These are phyloP conservation scores for Botrylloides violaceus DNA, from an alignment of 23 tunicate genomes.

Conservation along the genomic window DNA sequence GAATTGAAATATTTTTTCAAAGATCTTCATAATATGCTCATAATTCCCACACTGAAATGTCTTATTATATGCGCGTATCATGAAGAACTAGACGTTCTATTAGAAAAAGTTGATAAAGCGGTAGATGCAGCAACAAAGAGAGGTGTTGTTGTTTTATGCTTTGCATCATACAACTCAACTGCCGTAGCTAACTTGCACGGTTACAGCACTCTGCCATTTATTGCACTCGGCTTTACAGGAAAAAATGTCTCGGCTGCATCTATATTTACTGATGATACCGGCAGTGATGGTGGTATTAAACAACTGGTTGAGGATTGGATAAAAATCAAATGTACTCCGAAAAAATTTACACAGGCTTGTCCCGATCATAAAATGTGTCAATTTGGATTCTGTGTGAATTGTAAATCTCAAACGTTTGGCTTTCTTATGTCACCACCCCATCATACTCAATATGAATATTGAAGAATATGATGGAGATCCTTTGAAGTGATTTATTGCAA, in stretches of 20 bases:
- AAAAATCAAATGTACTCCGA: not conserved
- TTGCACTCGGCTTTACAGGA: not conserved
- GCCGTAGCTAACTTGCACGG: not conserved
- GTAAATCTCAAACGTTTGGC: constrained; percentile 10
- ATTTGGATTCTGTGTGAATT: not conserved
- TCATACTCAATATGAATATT: no score
- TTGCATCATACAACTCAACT: not conserved
- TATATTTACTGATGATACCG: not conserved
- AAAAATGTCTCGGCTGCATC: not conserved
- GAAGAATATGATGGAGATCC: no score
- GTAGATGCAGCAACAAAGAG: not conserved
- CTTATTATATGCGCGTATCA: not conserved
- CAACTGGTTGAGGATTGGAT: not conserved
- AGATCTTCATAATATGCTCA: not conserved
- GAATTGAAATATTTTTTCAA: not conserved
- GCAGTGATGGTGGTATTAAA: not conserved
- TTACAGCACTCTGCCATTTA: not conserved
- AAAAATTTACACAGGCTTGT: not conserved
- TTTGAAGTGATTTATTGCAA: no score
- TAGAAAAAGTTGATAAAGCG: not conserved
- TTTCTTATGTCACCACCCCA: no score
- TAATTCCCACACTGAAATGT: not conserved
- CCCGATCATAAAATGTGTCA: not conserved
- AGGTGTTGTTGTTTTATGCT: not conserved
- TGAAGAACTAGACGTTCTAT: not conserved